These are phyloP conservation scores for Calliopsis andreniformis DNA, from an alignment of 1,140 invertebrate species.

Conservation along the genomic window DNA sequence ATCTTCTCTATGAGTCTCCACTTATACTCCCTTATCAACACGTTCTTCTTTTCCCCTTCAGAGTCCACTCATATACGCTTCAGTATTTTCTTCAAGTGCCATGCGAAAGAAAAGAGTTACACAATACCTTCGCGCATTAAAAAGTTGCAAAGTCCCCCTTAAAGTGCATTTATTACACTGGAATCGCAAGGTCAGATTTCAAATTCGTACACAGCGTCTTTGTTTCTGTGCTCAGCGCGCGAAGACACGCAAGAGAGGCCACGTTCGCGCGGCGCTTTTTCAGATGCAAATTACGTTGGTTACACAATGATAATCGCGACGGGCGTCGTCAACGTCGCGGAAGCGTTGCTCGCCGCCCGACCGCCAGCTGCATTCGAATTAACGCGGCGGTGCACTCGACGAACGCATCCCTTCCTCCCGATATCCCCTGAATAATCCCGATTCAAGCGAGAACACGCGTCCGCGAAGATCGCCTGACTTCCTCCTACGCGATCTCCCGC, in stretches of 20 bases:
- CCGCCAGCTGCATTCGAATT: conserved; percentile 47
- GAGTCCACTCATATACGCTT: too few species aligned
- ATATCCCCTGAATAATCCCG: conserved; percentile 32
- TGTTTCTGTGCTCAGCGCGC: too few species aligned
- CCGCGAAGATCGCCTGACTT: not conserved
- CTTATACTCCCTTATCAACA: too few species aligned
- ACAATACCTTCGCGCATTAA: too few species aligned
- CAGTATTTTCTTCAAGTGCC: too few species aligned
- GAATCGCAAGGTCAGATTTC: too few species aligned
- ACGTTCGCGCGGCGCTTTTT: conserved; percentile 34
- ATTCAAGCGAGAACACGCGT: conserved; percentile 4
- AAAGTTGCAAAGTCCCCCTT: too few species aligned
- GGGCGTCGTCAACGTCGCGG: conserved; percentile 36
- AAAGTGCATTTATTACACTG: too few species aligned
- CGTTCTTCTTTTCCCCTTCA: too few species aligned
- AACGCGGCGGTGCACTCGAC: conserved; percentile 25
- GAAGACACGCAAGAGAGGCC: not conserved
- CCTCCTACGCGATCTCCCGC: not conserved
- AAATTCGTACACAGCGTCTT: too few species aligned
- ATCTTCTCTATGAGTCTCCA: too few species aligned
- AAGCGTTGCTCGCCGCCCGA: conserved; percentile 38
- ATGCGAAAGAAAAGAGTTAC: too few species aligned
- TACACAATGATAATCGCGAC: conserved; percentile 47
- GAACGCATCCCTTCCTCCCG: not conserved
- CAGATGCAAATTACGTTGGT: conserved; percentile 51